Base-by-base conservation (phyloP, 2,113 vertebrate genomes). In the Tricholaema leucomelas region DNA sequence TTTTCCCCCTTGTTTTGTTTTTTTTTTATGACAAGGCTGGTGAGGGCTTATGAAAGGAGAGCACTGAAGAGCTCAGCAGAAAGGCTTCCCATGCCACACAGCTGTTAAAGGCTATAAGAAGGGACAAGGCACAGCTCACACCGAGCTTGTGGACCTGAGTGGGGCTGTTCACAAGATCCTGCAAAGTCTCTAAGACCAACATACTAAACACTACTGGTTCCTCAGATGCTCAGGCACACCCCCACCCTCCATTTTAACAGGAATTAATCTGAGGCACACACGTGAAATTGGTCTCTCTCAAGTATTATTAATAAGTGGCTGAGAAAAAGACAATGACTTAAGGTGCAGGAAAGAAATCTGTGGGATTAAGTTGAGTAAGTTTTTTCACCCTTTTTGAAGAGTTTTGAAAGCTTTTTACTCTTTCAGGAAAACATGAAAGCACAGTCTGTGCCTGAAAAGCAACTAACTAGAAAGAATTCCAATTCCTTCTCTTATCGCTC, bases 361-460 rank as follows among this genome's bases (percentile, higher is more conserved):
- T 33, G 33, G n/a, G 6, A 25, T 81, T 54, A 89, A 88, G 64
- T 30, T 38, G 63, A 79, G 54, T 27, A 79, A 64, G 17, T 56
- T 87, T 71, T 71, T 89, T 81, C n/a, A 75, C 48, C 31, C 8
- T 85, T 92, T 69, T 55, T 81, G 40, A 91, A 95, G 13, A 38
- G 27, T 64, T 87, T 76, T 85, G 59, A 73, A 94, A 85, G 40
- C 50, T 87, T 76, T 87, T 64, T 67, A 73, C 11, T 74, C 76
- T 85, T 92, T 91, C 40, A 72, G 23, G 46, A 93, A 92, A 23
- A 48, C 65, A 65, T 18, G 17, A 92, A 85, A 89, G 75, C 36
- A 71, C 19, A 88, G 58, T 5, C 66, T 61, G 21, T 88, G 63
- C 59, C 33, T 91, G 69, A 85, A 92, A 93, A 92, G 40, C 63